Conservation (phyloP, 2,797 vertebrate genomes). For the Masticophis lateralis region DNA sequence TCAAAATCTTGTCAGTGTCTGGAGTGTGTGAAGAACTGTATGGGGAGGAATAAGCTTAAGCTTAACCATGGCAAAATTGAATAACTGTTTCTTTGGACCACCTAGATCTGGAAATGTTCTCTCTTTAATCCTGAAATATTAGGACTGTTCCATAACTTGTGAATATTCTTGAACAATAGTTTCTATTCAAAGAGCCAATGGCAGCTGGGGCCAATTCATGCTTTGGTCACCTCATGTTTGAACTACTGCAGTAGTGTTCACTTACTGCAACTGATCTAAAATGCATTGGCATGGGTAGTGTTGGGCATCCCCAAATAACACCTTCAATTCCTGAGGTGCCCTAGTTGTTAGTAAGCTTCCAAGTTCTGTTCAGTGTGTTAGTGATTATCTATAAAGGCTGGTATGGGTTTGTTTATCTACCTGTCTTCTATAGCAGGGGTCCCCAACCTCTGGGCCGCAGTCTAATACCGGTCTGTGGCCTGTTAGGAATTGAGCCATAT, state of each 20-base stretch:
- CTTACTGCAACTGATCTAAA: background rate
- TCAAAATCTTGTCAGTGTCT: background rate
- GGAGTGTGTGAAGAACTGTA: background rate
- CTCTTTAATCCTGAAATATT: background rate
- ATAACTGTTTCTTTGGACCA: background rate
- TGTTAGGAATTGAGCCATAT: background rate
- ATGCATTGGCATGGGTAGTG: background rate
- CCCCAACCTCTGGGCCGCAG: background rate
- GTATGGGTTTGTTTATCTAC: background rate
- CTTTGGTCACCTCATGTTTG: background rate
- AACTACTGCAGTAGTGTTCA: background rate
- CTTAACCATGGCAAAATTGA: background rate
- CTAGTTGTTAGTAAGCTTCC: background rate
- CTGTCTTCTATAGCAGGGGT: background rate
- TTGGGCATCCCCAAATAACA: background rate
- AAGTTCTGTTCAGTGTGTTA: background rate
- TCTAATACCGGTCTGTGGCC: background rate
- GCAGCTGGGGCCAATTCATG: background rate
- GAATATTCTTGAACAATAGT: background rate
- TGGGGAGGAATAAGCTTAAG: background rate
- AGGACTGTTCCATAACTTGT: background rate
- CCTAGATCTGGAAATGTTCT: background rate
- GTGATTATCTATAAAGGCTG: background rate
- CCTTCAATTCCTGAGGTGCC: background rate
- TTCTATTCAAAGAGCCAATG: background rate